These are phyloP conservation scores for Indicator maculatus DNA, from an alignment of 2,113 vertebrate genomes.

Conservation along the genomic window DNA sequence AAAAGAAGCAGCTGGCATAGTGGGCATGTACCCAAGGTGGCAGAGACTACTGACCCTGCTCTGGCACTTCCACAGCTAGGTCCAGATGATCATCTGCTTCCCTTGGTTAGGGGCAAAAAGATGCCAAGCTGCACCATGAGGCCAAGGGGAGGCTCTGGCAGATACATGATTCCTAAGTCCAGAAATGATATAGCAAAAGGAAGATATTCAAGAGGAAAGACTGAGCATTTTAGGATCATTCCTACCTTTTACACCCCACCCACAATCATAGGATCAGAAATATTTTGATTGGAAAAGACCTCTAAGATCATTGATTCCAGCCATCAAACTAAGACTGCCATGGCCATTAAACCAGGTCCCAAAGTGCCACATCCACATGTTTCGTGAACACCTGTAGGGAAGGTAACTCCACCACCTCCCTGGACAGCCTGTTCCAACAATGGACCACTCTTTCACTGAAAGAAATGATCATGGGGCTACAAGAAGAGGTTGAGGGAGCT, in stretches of 20 bases:
- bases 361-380: too few relatives aligned
- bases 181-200: background rate
- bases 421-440: too few relatives aligned
- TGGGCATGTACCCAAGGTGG: background rate
- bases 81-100: slow-evolving; percentile 15
- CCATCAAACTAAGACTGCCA: too few relatives aligned
- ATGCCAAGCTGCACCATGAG: background rate
- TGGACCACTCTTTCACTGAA: too few relatives aligned
- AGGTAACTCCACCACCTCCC: too few relatives aligned
- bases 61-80: background rate
- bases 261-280: too few relatives aligned
- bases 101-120: slow-evolving; percentile 37
- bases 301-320: too few relatives aligned
- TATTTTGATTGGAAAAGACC: too few relatives aligned
- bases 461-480: background rate
- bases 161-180: background rate
- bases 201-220: background rate
- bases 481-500: too few relatives aligned
- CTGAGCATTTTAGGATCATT: accelerated
- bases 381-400: too few relatives aligned
- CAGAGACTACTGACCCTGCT: background rate
- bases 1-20: background rate
- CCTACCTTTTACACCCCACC: background rate
- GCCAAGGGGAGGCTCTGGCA: slow-evolving; percentile 15
- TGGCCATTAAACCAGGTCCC: too few relatives aligned